phyloP scores from a whole-genome alignment of 2,113 vertebrate species.

The Mustela nigripes region DNA sequence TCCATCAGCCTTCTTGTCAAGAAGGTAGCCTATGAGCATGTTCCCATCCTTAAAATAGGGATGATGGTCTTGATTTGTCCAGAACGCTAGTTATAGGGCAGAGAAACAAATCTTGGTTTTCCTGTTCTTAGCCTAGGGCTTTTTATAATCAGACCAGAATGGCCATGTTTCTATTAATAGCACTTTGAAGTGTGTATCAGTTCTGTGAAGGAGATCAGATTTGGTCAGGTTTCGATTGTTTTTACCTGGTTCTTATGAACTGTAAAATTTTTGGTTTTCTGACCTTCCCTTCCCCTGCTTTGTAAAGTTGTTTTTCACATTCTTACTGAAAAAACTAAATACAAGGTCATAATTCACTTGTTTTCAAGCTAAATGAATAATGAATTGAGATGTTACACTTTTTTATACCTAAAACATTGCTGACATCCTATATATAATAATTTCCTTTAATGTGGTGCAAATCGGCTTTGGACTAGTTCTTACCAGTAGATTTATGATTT shows the following conservation, averaged over 20 bases:
- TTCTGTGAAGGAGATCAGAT: not conserved
- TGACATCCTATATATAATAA: not conserved
- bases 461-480: not conserved
- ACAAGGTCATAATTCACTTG: not conserved
- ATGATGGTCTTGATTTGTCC: slow-evolving; percentile 42
- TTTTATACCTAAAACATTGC: not conserved
- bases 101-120: slow-evolving; percentile 7
- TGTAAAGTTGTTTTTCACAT: slow-evolving; percentile 20
- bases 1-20: slow-evolving; percentile 1
- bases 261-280: slow-evolving; percentile 5
- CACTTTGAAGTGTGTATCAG: not conserved
- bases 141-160: slow-evolving; percentile 9
- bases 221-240: not conserved
- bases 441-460: not conserved
- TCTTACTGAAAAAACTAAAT: slow-evolving; percentile 49
- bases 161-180: not conserved
- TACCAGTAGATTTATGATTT: not conserved
- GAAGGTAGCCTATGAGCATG: not conserved
- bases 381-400: not conserved
- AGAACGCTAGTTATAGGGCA: not conserved
- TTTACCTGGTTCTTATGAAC: not conserved
- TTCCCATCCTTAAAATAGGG: slow-evolving; percentile 31
- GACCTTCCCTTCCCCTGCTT: not conserved
- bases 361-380: slow-evolving; percentile 49
- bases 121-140: not conserved